Conservation (phyloP, 2,888 invertebrate genomes). For the Monoplex corrugatus region DNA sequence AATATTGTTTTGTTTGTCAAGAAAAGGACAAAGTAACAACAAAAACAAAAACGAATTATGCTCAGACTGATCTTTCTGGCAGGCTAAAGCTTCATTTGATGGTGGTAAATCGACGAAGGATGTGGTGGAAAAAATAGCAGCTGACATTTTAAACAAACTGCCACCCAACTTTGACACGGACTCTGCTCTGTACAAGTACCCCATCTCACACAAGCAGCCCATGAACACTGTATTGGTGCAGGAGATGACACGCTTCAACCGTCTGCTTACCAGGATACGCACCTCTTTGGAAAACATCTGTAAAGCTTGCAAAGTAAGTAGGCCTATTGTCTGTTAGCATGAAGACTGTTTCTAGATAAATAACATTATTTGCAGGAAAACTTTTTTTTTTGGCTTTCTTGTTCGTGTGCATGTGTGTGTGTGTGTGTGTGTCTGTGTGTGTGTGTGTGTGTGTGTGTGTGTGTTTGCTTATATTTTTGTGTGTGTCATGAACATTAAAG, state of each 20-base stretch:
- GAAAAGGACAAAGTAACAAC: no score
- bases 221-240: conserved; percentile 83
- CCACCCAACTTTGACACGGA: conserved; percentile 81
- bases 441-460: no score
- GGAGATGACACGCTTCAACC: conserved; percentile 82
- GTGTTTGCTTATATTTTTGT: no score
- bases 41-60: no score
- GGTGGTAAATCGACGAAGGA: conserved; percentile 89
- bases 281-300: conserved; percentile 79
- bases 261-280: conserved; percentile 77
- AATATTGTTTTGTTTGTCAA: no score
- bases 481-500: no score
- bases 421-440: no score
- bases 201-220: conserved; percentile 82
- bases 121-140: conserved; percentile 89
- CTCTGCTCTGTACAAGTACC: conserved; percentile 79
- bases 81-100: conserved; percentile 78
- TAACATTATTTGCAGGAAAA: no score
- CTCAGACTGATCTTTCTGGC: conserved; percentile 12
- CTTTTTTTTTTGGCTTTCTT: no score
- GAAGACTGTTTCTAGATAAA: no score
- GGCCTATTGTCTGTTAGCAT: no score
- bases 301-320: conserved; percentile 82
- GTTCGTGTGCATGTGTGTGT: no score
- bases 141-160: conserved; percentile 87